These are phyloP conservation scores for Epinephelus malabaricus DNA, from an alignment of 2,797 vertebrate genomes.

Conservation along the genomic window DNA sequence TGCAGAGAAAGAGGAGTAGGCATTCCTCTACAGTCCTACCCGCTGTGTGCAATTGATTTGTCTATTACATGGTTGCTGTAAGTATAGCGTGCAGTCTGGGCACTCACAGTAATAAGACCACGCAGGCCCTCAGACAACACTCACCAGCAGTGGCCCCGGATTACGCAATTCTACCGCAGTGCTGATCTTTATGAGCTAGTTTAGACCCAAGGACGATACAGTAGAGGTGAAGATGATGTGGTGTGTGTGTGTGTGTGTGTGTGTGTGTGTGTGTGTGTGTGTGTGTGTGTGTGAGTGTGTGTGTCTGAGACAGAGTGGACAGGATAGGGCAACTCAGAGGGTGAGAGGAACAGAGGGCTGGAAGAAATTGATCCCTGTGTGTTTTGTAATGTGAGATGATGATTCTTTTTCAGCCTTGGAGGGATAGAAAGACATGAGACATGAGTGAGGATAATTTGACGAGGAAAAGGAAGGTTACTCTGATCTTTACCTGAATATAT, in stretches of 20 bases:
- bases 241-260: background rate
- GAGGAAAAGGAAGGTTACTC: background rate
- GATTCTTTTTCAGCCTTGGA: conserved; percentile 42
- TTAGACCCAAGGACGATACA: conserved; percentile 78
- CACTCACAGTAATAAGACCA: conserved; percentile 76
- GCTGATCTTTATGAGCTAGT: conserved; percentile 79
- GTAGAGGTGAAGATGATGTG: conserved; percentile 77
- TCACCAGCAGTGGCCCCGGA: conserved; percentile 64
- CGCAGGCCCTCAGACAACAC: conserved; percentile 64
- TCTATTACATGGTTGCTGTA: conserved; percentile 67
- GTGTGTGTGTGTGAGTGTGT: conserved; percentile 14
- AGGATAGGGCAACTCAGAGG: conserved; percentile 46
- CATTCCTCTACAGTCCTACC: conserved; percentile 40
- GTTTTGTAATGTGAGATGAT: conserved; percentile 66
- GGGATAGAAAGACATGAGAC: conserved; percentile 12
- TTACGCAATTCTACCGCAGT: conserved; percentile 82
- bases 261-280: conserved; percentile 19
- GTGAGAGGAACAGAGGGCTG: conserved; percentile 39
- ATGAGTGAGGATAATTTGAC: background rate
- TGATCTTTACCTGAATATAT: conserved; percentile 9
- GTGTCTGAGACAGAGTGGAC: conserved; percentile 15
- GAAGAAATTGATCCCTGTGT: conserved; percentile 65
- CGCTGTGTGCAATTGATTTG: conserved; percentile 71
- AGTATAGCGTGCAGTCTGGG: conserved; percentile 67
- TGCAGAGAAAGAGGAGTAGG: conserved; percentile 49